These are phyloP conservation scores for Phenganax marumi DNA, from an alignment of 92 coral and sea anemone species.

Conservation along the genomic window DNA sequence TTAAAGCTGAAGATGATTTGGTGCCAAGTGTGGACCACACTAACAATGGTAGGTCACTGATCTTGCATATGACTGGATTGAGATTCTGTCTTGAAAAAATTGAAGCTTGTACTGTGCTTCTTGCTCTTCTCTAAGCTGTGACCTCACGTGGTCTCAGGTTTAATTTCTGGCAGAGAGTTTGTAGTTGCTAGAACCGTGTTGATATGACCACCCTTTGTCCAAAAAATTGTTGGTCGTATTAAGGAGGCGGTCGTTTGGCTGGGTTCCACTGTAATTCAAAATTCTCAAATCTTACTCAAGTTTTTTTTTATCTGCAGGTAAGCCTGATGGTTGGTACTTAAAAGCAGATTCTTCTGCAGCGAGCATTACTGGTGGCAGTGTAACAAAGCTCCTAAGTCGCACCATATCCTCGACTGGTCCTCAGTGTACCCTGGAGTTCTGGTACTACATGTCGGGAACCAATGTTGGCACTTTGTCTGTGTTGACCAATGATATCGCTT, in stretches of 20 bases:
- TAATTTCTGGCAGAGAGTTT: no score
- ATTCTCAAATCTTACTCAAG: no score
- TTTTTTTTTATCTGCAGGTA: constrained; percentile 44
- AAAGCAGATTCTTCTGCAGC: constrained; percentile 92
- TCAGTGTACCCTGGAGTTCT: constrained; percentile 77
- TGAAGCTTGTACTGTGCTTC: no score
- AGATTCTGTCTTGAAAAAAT: no score
- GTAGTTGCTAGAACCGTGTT: no score
- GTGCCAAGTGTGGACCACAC: constrained; percentile 89
- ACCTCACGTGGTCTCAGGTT: no score
- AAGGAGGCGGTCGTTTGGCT: no score
- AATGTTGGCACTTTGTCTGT: constrained; percentile 80
- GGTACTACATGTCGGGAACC: constrained; percentile 91
- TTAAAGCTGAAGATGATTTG: constrained; percentile 43
- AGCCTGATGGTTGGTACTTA: constrained; percentile 79
- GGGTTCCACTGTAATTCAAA: no score
- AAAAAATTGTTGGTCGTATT: no score
- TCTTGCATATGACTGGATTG: not conserved
- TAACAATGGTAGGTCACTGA: constrained; percentile 55
- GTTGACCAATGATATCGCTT: constrained; percentile 64
- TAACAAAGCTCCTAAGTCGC: constrained; percentile 69
- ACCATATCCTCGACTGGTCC: constrained; percentile 90
- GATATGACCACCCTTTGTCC: no score
- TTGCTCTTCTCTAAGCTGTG: no score
- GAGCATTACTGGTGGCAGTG: constrained; percentile 60